phyloP scores from a whole-genome alignment of 2,888 invertebrate genomes.

The Muscina levida region DNA sequence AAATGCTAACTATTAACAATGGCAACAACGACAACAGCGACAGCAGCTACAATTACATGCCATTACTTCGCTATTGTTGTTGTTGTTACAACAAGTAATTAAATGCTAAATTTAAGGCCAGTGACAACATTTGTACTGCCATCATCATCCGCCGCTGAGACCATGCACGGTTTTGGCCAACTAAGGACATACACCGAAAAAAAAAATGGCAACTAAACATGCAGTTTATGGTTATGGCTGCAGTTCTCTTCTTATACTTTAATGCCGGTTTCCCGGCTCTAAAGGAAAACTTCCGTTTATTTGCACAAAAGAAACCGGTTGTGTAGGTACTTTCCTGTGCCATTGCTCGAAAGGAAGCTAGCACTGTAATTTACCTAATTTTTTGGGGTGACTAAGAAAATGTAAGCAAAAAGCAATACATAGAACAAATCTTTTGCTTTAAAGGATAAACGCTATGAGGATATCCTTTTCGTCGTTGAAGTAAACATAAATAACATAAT shows the following conservation, averaged over 20 bases:
- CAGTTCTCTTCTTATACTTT: conserved; percentile 11
- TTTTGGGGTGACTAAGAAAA: background rate
- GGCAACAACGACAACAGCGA: background rate
- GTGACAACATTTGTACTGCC: conserved; percentile 53
- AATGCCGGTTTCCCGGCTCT: conserved; percentile 26
- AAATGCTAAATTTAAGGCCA: conserved; percentile 61
- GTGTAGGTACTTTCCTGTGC: conserved; percentile 32
- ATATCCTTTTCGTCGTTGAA: conserved; percentile 38
- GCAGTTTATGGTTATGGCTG: conserved; percentile 48
- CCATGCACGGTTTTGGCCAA: conserved; percentile 2
- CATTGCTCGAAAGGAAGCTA: conserved; percentile 40
- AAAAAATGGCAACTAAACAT: conserved; percentile 51
- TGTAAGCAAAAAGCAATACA: background rate
- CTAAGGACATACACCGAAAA: background rate
- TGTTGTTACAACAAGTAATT: conserved; percentile 48
- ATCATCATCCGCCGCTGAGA: background rate
- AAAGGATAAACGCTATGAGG: conserved; percentile 28
- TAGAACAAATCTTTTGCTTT: background rate
- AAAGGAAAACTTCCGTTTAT: conserved; percentile 56
- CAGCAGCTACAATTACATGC: conserved; percentile 21
- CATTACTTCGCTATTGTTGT: background rate
- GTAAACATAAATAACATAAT: conserved; percentile 37
- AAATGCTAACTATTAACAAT: background rate
- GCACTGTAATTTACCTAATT: conserved; percentile 56
- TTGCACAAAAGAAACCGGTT: conserved; percentile 33